Evolutionary conservation across 1,140 invertebrate species (phyloP), one percentile per base, ranked within the genome.

Genomic region (Leptinotarsa defecta): DNA sequence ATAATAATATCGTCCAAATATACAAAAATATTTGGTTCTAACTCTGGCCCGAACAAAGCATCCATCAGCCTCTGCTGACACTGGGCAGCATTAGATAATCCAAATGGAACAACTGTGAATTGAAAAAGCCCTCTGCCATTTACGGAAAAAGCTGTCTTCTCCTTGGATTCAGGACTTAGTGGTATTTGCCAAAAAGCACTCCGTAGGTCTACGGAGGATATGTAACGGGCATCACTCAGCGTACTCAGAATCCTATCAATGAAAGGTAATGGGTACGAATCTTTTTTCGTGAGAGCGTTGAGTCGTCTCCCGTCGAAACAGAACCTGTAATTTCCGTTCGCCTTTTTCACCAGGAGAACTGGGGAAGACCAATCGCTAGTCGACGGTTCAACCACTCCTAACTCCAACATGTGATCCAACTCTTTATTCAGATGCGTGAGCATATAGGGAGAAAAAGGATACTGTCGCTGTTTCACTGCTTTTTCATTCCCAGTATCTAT

Each of bases 91-190:
- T 84, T 84, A 8, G 65, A 69, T 80, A 87, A 74, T 6, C 84
- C 85, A 76, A 85, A 84, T 1, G 85, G 84, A 74, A 87, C 82
- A 1, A 84, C 81, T 6, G 70, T 79, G 72, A 84, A 86, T 70
- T 83, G 77, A 71, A 78, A 86, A 8, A 85, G 75, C 11, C 20
- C 63, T 13, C 63, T 20, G 13, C 19, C 19, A 22, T 79, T 82
- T 1, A 85, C 81, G 4, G 79, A 77, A 77, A 88, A 87, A 4
- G 83, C 85, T 1, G 87, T 88, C 67, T 82, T 79, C 65, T 78
- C 75, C 24, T 70, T 67, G 24, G 11, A 48, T 24, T 22, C 13
- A 6, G 62, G 20, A 68, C 77, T 73, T 6, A 81, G 57, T 22
- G 77, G 77, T 13, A 62, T 62, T 62, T 65, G 63, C 13, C 63